Base-by-base conservation (phyloP, 37 sponge, comb jelly and placozoan species). In the Aplysina aerophoba region DNA sequence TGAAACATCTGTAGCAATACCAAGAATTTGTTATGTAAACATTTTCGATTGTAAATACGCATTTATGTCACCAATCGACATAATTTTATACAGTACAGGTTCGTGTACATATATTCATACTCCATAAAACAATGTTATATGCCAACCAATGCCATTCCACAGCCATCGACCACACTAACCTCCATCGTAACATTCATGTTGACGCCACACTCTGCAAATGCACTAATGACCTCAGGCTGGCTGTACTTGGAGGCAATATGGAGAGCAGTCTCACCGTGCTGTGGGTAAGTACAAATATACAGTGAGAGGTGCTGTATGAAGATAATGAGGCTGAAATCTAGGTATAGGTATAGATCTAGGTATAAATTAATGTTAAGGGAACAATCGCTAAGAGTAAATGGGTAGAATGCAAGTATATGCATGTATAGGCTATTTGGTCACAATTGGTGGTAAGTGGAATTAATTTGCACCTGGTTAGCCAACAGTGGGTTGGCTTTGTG, bases 221-320 rank as follows among this genome's bases (percentile, higher is more conserved):
- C 72, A 39, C 81, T 27, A 30, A 93, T 59, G 19, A 93, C 82
- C 55, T 62, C 57, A 6, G 85, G 35, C 56, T 93, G 93, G 73
- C 84, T 74, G 65, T 89, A 93, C 78, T 93, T 93, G 8, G 90
- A 90, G 4, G 87, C 85, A 21, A 93, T 59, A 55, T 93, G 93
- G 24, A 93, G 38, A 15, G 89, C 88, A 56, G 90, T 85, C 56
- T 93, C 93, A 55, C 89, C 93, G 85, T 93, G 82, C 93, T 93
- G 75, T 0, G 39, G 33, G 13, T 24, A 57, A 60, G 38, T 21
- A 80, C 4, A n/a, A n/a, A n/a, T n/a, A n/a, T n/a, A n/a, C n/a
- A n/a, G n/a, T n/a, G n/a, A n/a, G n/a, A n/a, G n/a, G n/a, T n/a
- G n/a, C n/a, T n/a, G n/a, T n/a, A n/a, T n/a, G 22, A 83, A 75